Evolutionary conservation across 2,797 vertebrate genomes (phyloP).

Genomic region (Bucorvus abyssinicus): DNA sequence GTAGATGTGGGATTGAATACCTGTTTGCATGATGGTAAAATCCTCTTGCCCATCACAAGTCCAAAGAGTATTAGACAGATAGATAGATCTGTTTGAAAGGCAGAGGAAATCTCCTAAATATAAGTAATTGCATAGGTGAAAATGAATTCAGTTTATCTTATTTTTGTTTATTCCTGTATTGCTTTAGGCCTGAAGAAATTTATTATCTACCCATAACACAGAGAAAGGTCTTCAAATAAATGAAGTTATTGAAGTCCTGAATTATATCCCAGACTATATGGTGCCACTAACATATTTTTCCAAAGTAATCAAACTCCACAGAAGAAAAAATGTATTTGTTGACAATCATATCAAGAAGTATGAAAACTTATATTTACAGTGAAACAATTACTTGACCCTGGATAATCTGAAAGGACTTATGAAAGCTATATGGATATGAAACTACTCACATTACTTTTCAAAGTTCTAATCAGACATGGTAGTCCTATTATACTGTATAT

Average conservation of each 20-base stretch:
- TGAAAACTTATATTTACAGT: not conserved
- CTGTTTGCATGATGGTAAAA: not conserved
- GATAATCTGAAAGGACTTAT: not conserved
- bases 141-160: not conserved
- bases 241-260: not conserved
- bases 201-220: not conserved
- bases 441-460: not conserved
- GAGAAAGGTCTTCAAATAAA: not conserved
- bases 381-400: not conserved
- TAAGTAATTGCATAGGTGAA: not conserved
- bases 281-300: not conserved
- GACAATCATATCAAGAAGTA: not conserved
- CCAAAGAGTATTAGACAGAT: not conserved
- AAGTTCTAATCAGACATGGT: not conserved
- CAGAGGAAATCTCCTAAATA: not conserved
- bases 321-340: rapidly evolving
- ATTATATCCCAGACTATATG: not conserved
- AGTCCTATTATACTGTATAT: not conserved
- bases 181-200: not conserved
- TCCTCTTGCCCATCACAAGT: not conserved
- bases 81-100: not conserved
- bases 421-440: not conserved
- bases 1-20: not conserved
- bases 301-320: not conserved
- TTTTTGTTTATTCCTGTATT: not conserved